These are phyloP conservation scores for Ginglymostoma cirratum DNA, from an alignment of 2,113 vertebrate genomes.

Conservation along the genomic window DNA sequence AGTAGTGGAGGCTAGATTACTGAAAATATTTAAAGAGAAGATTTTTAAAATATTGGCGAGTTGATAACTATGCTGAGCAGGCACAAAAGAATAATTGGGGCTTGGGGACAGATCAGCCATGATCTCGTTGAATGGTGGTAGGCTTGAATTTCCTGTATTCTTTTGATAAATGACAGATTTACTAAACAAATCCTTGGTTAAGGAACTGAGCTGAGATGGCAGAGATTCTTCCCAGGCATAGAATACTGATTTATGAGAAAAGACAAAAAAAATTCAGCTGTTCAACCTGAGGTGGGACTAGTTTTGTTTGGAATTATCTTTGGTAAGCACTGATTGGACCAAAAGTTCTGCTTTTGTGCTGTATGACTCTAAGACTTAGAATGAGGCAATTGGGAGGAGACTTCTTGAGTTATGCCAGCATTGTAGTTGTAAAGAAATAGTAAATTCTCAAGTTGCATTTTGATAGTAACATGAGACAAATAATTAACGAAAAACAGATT, in stretches of 20 bases:
- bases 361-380: not conserved
- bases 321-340: too few species aligned
- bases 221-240: not conserved
- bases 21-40: too few species aligned
- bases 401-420: not conserved
- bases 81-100: too few species aligned
- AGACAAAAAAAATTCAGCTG: not conserved
- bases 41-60: too few species aligned
- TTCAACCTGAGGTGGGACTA: not conserved
- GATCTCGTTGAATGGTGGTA: too few species aligned
- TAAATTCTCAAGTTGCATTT: not conserved
- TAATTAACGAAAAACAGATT: not conserved
- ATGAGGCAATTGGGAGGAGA: not conserved
- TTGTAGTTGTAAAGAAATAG: not conserved
- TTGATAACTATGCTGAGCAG: too few species aligned
- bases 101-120: too few species aligned
- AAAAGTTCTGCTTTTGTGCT: too few species aligned
- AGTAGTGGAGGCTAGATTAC: too few species aligned
- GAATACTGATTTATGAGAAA: not conserved
- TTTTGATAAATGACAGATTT: not conserved
- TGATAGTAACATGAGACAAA: not conserved
- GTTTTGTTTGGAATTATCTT: too few species aligned
- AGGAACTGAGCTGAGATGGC: not conserved
- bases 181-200: not conserved
- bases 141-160: too few species aligned